Conservation (phyloP, 2,113 vertebrate species). For the Anseranas semipalmata region DNA sequence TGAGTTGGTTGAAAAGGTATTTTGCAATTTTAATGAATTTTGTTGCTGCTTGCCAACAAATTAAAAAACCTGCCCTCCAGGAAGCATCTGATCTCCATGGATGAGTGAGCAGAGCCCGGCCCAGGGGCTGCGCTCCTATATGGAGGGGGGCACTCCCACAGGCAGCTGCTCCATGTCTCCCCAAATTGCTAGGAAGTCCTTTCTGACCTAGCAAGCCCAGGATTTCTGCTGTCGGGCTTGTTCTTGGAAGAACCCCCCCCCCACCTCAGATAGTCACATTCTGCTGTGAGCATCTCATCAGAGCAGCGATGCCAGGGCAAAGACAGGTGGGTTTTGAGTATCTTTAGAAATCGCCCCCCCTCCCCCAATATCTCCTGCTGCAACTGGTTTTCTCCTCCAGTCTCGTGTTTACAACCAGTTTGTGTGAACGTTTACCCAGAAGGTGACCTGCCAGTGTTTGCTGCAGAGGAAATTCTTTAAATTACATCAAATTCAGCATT, state of each 20-base stretch:
- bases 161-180: neutral
- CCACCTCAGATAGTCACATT: neutral
- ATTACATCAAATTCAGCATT: neutral
- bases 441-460: neutral
- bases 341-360: neutral
- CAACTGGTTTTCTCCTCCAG: neutral
- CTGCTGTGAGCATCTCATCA: neutral
- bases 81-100: neutral
- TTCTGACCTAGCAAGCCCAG: neutral
- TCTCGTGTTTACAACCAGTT: neutral
- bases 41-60: slow-evolving; percentile 13
- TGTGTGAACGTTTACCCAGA: neutral
- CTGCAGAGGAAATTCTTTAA: neutral
- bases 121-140: rapidly evolving
- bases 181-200: neutral
- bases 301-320: neutral
- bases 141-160: neutral
- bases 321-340: neutral
- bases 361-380: neutral
- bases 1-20: slow-evolving; percentile 8
- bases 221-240: neutral
- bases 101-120: neutral
- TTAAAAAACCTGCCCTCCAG: slow-evolving; percentile 63
- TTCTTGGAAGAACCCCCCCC: neutral
- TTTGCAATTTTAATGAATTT: slow-evolving; percentile 68